Evolutionary conservation across 2,113 vertebrate genomes (phyloP).

Genomic region (Tringa solitaria): DNA sequence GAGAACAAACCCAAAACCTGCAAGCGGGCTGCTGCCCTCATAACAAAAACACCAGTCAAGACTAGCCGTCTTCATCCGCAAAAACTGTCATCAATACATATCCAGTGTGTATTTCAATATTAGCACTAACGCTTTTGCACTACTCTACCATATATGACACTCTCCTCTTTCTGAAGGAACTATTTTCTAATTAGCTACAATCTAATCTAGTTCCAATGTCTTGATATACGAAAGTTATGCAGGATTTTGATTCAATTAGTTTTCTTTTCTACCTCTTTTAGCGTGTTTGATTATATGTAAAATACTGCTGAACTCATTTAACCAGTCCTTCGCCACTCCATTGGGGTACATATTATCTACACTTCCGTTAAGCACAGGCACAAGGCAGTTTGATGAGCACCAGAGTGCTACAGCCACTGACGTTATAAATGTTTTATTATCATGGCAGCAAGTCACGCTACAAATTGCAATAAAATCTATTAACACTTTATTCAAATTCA

Average conservation of each 20-base stretch:
- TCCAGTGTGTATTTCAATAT: neutral
- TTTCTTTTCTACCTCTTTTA: neutral
- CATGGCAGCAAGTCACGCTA: neutral
- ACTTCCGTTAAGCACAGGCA: neutral
- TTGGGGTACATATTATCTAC: neutral
- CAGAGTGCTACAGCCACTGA: neutral
- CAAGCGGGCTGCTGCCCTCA: neutral
- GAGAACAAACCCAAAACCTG: neutral
- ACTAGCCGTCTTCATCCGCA: neutral
- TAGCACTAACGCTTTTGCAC: neutral
- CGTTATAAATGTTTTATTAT: neutral
- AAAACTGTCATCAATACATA: neutral
- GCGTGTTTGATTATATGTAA: neutral
- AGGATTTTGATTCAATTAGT: neutral
- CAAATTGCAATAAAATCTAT: neutral
- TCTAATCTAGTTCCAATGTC: neutral
- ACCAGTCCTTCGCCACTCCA: neutral
- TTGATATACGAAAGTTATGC: neutral
- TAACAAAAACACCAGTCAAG: neutral
- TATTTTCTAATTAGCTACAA: neutral
- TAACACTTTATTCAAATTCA: constrained; percentile 22
- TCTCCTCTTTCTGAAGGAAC: neutral
- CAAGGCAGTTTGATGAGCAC: neutral
- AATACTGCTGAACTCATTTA: neutral
- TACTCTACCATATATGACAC: neutral